Percentiles rank a stretch among this genome's conserved stretches.
Conservation (phyloP, 2,797 vertebrate species). For the Argentina silus region DNA sequence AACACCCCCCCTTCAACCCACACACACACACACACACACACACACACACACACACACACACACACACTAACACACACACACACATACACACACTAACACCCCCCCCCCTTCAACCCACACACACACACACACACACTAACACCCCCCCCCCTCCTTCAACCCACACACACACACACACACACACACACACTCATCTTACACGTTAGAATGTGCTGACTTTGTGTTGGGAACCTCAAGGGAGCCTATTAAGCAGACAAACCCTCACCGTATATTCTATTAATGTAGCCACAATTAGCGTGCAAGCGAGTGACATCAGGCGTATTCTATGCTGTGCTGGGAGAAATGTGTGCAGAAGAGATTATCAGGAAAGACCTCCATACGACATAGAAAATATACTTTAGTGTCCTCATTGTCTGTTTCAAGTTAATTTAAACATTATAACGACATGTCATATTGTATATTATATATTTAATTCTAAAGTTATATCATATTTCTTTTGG, state of each 20-base stretch:
- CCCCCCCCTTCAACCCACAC: background rate
- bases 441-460: too few species aligned
- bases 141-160: background rate
- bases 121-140: constrained; percentile 7
- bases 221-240: constrained; percentile 32
- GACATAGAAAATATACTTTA: too few species aligned
- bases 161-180: constrained; percentile 3
- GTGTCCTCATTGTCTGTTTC: too few species aligned
- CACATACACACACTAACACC: background rate
- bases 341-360: constrained; percentile 36
- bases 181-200: constrained; percentile 16
- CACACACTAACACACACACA: background rate
- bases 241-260: constrained; percentile 56
- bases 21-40: too few species aligned
- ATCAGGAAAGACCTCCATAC: constrained; percentile 10
- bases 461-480: too few species aligned
- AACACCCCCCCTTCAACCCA: too few species aligned
- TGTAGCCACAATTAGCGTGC: constrained; percentile 27
- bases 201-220: constrained; percentile 41
- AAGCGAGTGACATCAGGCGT: constrained; percentile 29
- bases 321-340: constrained; percentile 10
- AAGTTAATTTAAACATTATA: too few species aligned
- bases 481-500: too few species aligned
- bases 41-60: too few species aligned
- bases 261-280: constrained; percentile 46